Evolutionary conservation across 2,113 vertebrate genomes (phyloP), one percentile per base, ranked within the genome.

Genomic region (Mus pahari): DNA sequence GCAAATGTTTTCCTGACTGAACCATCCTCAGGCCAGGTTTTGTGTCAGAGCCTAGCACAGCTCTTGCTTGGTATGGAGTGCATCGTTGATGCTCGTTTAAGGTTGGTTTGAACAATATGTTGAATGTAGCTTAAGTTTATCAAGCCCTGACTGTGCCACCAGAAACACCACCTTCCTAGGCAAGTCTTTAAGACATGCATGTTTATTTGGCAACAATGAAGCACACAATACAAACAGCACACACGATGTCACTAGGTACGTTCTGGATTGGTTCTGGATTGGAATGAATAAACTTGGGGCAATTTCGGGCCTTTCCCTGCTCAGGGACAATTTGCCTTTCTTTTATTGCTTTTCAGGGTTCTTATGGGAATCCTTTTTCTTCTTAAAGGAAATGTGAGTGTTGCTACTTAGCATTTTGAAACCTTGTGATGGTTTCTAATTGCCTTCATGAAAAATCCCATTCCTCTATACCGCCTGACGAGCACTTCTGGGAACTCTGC

Each of bases 391-490:
- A 92, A 90, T 84, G 20, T 50, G 50, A 94, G 94, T 68, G 42
- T 75, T 36, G 62, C 68, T 87, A 70, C 12, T 66, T 92, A 90
- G 93, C 36, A 94, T 86, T 60, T 39, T 82, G 50, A 39, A 42
- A 82, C 53, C 17, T 39, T 73, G 84, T 50, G 26, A 55, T 55
- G 74, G 70, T 71, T 92, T 95, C 19, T 74, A 71, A 60, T 42
- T 95, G 55, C 6, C 9, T 33, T 94, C 53, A 64, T 42, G 83
- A 95, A 93, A 88, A 91, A 89, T 55, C 55, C 62, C 94, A 33
- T 89, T 68, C 42, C 87, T 92, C 74, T 90, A 87, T 24, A 39
- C 20, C 10, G n/a, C 9, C 60, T 79, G 78, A 48, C 14, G 81
- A 93, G 66, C 58, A 78, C 53, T 92, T 89, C 20, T 62, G 28